Percentiles rank a stretch among this genome's conserved stretches.
These are phyloP conservation scores for Drosophila aff. DNA, from an alignment of 1,140 invertebrate species.

Conservation along the genomic window DNA sequence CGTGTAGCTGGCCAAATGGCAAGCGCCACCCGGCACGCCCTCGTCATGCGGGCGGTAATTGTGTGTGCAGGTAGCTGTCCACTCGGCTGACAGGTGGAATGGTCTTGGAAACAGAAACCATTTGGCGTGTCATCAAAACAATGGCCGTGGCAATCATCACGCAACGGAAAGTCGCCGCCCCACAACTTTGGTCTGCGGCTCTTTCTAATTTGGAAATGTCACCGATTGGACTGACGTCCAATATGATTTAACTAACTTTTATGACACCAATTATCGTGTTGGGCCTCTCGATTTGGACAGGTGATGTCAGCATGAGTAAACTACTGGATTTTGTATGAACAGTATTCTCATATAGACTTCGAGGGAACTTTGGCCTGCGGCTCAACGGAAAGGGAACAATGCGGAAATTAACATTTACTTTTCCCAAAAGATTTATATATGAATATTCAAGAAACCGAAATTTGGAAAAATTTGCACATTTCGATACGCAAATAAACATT, in stretches of 20 bases:
- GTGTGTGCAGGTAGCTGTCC: conserved; percentile 47
- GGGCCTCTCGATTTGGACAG: conserved; percentile 32
- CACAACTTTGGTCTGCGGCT: conserved; percentile 31
- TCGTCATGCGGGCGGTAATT: conserved; percentile 39
- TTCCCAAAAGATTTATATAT: conserved; percentile 58
- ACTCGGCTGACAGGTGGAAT: conserved; percentile 65
- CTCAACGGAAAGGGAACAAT: conserved; percentile 9
- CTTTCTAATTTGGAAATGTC: conserved; percentile 68
- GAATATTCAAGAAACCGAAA: conserved; percentile 44
- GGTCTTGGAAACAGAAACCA: conserved; percentile 60
- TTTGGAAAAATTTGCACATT: conserved; percentile 59
- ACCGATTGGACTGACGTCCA: conserved; percentile 62
- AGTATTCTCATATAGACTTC: not conserved
- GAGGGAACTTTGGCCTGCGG: not conserved
- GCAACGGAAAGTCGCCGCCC: conserved; percentile 50
- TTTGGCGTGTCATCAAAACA: conserved; percentile 76
- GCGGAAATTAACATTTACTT: conserved; percentile 23
- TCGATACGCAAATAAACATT: conserved; percentile 81
- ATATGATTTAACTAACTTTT: conserved; percentile 78
- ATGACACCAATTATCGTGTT: conserved; percentile 75
- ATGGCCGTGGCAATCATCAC: conserved; percentile 53
- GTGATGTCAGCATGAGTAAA: conserved; percentile 17
- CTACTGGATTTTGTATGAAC: conserved; percentile 7
- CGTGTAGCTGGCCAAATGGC: conserved; percentile 15
- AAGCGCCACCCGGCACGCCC: conserved; percentile 38